phyloP scores from a whole-genome alignment of 2,888 invertebrate species.

The Ariolimax columbianus region DNA sequence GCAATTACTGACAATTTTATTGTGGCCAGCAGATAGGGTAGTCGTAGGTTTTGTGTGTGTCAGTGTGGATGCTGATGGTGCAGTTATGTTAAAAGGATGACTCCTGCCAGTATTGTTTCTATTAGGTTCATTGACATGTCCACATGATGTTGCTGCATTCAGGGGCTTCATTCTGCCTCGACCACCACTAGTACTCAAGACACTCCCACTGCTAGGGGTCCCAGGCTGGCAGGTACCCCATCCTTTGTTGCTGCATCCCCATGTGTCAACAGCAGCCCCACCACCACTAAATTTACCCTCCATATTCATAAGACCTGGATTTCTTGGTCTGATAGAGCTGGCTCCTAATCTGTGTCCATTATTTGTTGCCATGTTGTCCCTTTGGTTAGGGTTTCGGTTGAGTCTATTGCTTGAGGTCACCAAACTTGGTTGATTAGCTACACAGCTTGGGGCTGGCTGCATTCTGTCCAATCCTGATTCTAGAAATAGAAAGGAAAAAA shows the following conservation, averaged over 20 bases:
- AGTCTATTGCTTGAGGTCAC: neutral
- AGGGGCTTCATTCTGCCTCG: neutral
- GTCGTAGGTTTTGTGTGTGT: neutral
- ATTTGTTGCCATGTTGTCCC: neutral
- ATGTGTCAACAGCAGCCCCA: neutral
- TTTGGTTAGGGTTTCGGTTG: neutral
- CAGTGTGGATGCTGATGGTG: neutral
- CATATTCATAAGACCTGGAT: conserved; percentile 9
- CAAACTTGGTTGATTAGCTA: neutral
- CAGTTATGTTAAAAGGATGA: neutral
- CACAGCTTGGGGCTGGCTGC: neutral
- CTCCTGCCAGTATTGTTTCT: neutral
- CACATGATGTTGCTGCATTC: neutral
- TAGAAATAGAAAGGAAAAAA: neutral
- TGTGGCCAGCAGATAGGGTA: neutral
- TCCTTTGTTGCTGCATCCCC: neutral
- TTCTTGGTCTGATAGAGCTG: conserved; percentile 3
- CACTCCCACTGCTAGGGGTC: no score
- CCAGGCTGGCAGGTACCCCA: neutral
- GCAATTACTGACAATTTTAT: neutral
- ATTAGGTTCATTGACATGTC: neutral
- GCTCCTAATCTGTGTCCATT: neutral
- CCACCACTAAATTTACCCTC: neutral
- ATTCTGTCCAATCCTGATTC: neutral
- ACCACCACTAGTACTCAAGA: neutral